Evolutionary conservation across 2,797 vertebrate genomes (phyloP).

Genomic region (Aselliscus stoliczkanus): DNA sequence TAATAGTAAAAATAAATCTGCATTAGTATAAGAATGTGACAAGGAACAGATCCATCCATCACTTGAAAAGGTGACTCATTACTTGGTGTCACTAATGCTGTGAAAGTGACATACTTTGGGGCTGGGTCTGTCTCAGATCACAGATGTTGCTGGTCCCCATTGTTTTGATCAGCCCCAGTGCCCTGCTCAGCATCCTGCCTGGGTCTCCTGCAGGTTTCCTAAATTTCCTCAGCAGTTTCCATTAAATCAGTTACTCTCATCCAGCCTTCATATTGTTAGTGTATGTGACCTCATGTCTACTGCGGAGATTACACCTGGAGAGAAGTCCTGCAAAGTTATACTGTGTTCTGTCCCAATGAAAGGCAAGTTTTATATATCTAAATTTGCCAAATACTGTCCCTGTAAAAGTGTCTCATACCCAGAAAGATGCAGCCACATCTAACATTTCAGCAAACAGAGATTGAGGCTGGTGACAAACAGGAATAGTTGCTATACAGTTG

Average conservation of each 20-base stretch:
- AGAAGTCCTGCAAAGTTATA: not conserved
- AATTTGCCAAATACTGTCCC: not conserved
- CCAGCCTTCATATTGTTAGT: not conserved
- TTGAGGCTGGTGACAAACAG: not conserved
- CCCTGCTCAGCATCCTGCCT: not conserved
- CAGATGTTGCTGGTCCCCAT: not conserved
- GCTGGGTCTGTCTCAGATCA: not conserved
- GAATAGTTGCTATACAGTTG: not conserved
- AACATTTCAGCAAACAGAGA: not conserved
- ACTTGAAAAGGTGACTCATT: not conserved
- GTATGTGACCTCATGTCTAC: not conserved
- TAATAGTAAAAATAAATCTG: not conserved
- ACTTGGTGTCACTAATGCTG: not conserved
- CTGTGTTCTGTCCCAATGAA: not conserved
- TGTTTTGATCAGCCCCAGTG: not conserved
- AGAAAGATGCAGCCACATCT: not conserved
- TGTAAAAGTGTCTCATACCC: conserved; percentile 13
- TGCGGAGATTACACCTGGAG: not conserved
- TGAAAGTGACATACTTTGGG: not conserved
- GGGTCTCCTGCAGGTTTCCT: not conserved
- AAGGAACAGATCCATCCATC: not conserved
- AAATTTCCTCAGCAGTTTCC: not conserved
- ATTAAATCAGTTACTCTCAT: not conserved
- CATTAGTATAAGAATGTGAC: not conserved
- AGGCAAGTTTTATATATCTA: not conserved